Evolutionary conservation across 1,140 invertebrate genomes (phyloP).

Genomic region (Penaeus japonicus): DNA sequence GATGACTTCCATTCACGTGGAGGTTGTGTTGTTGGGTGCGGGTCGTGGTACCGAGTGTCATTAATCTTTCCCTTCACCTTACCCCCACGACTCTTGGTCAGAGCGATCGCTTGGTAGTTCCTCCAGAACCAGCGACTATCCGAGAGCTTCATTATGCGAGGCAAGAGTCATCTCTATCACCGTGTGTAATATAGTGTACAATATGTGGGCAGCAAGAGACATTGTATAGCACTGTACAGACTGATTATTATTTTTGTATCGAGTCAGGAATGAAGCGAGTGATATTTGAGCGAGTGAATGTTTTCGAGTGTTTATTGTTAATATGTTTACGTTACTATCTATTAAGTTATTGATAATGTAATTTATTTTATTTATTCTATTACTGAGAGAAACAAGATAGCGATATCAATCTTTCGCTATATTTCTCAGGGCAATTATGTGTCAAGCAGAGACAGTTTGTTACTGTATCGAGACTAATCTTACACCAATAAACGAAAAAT

Average conservation of each 20-base stretch:
- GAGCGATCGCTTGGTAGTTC: too few species aligned
- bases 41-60: too few species aligned
- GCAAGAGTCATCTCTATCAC: background rate
- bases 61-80: too few species aligned
- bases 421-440: too few species aligned
- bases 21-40: too few species aligned
- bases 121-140: too few species aligned
- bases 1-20: too few species aligned
- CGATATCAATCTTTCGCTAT: background rate
- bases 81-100: too few species aligned
- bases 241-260: background rate
- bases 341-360: conserved; percentile 10
- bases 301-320: background rate
- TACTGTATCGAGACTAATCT: background rate
- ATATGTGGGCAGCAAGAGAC: conserved; percentile 47
- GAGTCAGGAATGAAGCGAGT: background rate
- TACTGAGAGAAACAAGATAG: conserved; percentile 3
- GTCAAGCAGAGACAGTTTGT: background rate
- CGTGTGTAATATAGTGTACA: conserved; percentile 37
- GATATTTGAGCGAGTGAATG: background rate
- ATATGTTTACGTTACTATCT: background rate
- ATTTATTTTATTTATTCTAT: background rate
- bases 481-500: background rate
- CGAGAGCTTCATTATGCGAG: background rate
- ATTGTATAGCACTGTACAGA: conserved; percentile 49